These are phyloP conservation scores for Belgica antarctica DNA, from an alignment of 2,888 invertebrate species.

Conservation along the genomic window DNA sequence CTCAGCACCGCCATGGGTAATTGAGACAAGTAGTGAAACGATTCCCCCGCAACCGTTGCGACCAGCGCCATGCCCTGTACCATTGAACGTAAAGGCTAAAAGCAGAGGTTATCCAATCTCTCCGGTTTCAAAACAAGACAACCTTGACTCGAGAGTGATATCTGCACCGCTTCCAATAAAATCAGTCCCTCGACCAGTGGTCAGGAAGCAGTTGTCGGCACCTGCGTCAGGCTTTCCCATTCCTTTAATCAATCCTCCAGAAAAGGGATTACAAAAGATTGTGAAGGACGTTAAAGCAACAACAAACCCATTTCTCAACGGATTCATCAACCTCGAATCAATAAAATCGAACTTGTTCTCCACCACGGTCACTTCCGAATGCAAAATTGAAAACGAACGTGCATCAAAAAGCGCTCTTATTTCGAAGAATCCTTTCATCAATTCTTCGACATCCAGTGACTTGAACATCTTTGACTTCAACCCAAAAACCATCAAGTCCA, in stretches of 20 bases:
- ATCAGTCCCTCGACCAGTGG: slow-evolving; percentile 48
- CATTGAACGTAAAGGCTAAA: not conserved
- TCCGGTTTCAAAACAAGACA: slow-evolving; percentile 19
- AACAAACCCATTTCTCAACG: slow-evolving; percentile 48
- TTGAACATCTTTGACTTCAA: slow-evolving; percentile 46
- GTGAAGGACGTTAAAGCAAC: slow-evolving; percentile 45
- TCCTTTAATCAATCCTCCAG: slow-evolving; percentile 46
- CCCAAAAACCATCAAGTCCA: slow-evolving; percentile 45
- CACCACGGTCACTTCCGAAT: slow-evolving; percentile 24
- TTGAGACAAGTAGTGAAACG: slow-evolving; percentile 49
- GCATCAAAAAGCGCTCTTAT: slow-evolving; percentile 10
- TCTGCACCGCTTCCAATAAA: slow-evolving; percentile 29
- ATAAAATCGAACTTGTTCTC: slow-evolving; percentile 40
- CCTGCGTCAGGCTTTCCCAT: slow-evolving; percentile 44
- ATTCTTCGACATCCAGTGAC: slow-evolving; percentile 39
- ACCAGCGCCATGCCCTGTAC: slow-evolving; percentile 59
- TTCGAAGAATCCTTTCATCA: slow-evolving; percentile 40
- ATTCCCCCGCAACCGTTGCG: slow-evolving; percentile 68
- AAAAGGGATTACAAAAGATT: slow-evolving; percentile 45
- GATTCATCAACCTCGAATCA: slow-evolving; percentile 41
- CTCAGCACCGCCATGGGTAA: slow-evolving; percentile 52
- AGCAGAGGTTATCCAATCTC: not conserved
- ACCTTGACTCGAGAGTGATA: slow-evolving; percentile 8
- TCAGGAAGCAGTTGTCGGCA: slow-evolving; percentile 50
- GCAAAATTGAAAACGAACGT: slow-evolving; percentile 33